Conservation (phyloP, 1,140 invertebrate species). For the Druon quercuslanigerum region DNA sequence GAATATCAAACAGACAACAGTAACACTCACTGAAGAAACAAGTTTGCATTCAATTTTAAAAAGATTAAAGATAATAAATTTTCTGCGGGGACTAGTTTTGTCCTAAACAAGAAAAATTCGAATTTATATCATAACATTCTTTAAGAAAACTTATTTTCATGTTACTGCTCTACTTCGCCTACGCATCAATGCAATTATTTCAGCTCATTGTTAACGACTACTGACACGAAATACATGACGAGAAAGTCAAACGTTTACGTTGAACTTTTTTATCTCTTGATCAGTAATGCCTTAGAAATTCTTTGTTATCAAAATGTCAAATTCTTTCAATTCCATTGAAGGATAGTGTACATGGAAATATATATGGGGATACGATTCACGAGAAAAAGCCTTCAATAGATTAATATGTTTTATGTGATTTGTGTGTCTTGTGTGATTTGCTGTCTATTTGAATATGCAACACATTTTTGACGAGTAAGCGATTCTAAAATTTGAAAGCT, state of each 20-base stretch:
- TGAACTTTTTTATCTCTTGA: background rate
- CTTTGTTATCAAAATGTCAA: conserved; percentile 12
- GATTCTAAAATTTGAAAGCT: too few species aligned
- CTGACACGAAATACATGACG: background rate
- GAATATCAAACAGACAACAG: background rate
- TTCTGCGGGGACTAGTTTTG: background rate
- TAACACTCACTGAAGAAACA: background rate
- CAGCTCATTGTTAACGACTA: background rate
- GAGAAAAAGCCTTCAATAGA: background rate
- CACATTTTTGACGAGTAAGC: too few species aligned
- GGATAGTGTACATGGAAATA: background rate
- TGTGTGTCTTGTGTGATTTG: too few species aligned
- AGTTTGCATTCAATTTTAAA: conserved; percentile 6
- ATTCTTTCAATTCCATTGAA: conserved; percentile 5
- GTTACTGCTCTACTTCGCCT: conserved; percentile 7
- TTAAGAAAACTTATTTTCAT: background rate
- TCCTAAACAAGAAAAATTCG: background rate
- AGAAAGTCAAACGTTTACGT: conserved; percentile 9
- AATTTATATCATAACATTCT: conserved; percentile 1
- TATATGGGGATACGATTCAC: background rate
- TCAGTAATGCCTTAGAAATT: background rate
- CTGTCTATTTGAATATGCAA: too few species aligned
- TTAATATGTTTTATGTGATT: too few species aligned
- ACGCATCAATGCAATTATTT: background rate
- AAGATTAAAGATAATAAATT: background rate